phyloP scores from a whole-genome alignment of 2,888 invertebrate species.

The Nomada ferruginata region DNA sequence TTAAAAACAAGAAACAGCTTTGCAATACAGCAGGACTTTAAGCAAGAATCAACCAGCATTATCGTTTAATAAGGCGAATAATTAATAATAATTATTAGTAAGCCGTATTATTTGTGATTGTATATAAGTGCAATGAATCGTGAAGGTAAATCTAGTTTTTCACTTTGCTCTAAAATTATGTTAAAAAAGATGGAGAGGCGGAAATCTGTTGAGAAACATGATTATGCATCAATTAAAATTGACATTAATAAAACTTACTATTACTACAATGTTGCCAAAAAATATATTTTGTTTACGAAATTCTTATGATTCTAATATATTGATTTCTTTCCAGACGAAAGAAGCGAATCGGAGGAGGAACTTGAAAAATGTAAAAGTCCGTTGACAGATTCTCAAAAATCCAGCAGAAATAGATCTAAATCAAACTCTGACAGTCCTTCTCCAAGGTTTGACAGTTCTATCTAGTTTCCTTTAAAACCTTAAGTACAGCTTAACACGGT shows the following conservation, averaged over 20 bases:
- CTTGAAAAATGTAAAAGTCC: slow-evolving; percentile 69
- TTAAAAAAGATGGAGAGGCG: neutral
- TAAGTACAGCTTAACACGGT: neutral
- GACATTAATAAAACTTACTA: neutral
- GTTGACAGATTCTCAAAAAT: slow-evolving; percentile 66
- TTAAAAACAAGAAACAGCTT: slow-evolving; percentile 4
- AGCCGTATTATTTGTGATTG: slow-evolving; percentile 34
- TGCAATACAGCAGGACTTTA: slow-evolving; percentile 43
- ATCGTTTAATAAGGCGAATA: slow-evolving; percentile 9
- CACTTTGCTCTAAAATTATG: neutral
- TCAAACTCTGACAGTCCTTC: slow-evolving; percentile 72
- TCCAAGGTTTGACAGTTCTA: slow-evolving; percentile 63
- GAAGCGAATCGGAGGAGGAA: slow-evolving; percentile 75
- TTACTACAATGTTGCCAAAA: neutral
- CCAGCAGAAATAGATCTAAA: slow-evolving; percentile 71
- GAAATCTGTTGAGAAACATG: neutral
- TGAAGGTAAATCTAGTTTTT: slow-evolving; percentile 54
- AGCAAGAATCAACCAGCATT: neutral
- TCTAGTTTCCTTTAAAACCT: neutral
- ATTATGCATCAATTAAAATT: neutral
- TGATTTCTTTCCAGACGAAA: slow-evolving; percentile 60
- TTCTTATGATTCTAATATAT: neutral
- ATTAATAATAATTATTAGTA: slow-evolving; percentile 32
- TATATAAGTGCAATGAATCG: slow-evolving; percentile 61
- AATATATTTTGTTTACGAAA: neutral